Conservation (phyloP, 2,797 vertebrate genomes). For the Trachops cirrhosus region DNA sequence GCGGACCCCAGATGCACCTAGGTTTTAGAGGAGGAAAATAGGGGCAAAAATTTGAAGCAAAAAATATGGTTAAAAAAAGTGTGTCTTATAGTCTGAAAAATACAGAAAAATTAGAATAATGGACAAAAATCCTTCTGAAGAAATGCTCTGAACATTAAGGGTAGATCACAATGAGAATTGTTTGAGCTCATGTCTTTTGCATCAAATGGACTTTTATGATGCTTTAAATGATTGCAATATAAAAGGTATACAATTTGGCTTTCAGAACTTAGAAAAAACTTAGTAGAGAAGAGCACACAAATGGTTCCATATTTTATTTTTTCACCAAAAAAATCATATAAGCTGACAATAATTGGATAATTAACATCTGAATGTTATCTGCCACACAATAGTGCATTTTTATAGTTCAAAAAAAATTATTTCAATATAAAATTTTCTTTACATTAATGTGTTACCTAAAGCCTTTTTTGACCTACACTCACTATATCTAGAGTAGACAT, state of each 20-base stretch:
- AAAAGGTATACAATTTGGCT: background rate
- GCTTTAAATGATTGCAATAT: background rate
- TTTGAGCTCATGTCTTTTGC: background rate
- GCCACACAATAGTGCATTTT: background rate
- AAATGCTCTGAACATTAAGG: background rate
- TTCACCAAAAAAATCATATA: background rate
- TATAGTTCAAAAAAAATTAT: conserved; percentile 23
- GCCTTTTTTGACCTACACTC: background rate
- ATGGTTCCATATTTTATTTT: background rate
- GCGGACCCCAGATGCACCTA: no score
- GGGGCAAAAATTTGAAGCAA: no score
- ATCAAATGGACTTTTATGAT: conserved; percentile 1
- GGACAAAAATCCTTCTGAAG: background rate
- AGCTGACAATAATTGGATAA: background rate
- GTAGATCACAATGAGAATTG: background rate
- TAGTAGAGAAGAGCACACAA: background rate
- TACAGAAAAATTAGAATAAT: background rate
- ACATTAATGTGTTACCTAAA: background rate
- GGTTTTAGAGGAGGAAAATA: no score
- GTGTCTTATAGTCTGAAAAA: no score
- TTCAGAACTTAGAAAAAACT: conserved; percentile 17
- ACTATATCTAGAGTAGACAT: background rate
- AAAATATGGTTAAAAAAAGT: no score
- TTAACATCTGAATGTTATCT: conserved; percentile 30
- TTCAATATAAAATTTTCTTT: background rate